phyloP scores from a whole-genome alignment of 1,140 invertebrate species.

The Chironomus tepperi region DNA sequence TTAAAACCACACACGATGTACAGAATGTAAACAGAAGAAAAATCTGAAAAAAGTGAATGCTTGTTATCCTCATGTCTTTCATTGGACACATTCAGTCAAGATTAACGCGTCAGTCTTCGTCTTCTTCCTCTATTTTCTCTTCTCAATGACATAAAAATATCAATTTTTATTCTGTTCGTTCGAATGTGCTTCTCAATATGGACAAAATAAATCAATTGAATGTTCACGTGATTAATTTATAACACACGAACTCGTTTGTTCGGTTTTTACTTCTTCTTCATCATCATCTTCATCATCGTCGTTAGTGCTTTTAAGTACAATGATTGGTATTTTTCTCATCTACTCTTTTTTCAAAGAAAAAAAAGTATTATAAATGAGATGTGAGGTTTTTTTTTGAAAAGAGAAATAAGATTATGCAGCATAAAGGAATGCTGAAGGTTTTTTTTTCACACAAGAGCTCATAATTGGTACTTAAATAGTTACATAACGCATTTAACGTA shows the following conservation, averaged over 20 bases:
- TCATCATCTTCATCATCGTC: conserved; percentile 9
- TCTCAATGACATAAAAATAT: not conserved
- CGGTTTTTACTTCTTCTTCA: not conserved
- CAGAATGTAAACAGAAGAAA: not conserved
- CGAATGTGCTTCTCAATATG: not conserved
- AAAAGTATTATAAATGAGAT: conserved; percentile 5
- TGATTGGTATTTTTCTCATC: conserved; percentile 13
- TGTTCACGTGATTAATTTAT: conserved; percentile 8
- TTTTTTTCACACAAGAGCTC: not conserved
- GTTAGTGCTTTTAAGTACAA: conserved; percentile 2
- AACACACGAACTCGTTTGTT: conserved; percentile 12
- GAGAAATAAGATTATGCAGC: not conserved
- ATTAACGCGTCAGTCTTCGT: not conserved
- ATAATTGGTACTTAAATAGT: conserved; percentile 14
- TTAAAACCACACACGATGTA: not conserved
- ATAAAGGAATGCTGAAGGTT: not conserved
- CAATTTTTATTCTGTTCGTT: not conserved
- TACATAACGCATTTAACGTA: not conserved
- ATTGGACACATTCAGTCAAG: conserved; percentile 10
- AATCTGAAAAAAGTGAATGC: not conserved
- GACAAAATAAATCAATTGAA: conserved; percentile 8
- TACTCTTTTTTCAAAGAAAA: not conserved
- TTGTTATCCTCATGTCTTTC: conserved; percentile 8
- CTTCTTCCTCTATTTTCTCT: not conserved
- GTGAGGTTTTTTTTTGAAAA: not conserved